A percentile compares a stretch with the other conserved stretches of the same genome.
Evolutionary conservation across 2,888 invertebrate genomes (phyloP).

Genomic region (Meiosimyza platycephala): DNA sequence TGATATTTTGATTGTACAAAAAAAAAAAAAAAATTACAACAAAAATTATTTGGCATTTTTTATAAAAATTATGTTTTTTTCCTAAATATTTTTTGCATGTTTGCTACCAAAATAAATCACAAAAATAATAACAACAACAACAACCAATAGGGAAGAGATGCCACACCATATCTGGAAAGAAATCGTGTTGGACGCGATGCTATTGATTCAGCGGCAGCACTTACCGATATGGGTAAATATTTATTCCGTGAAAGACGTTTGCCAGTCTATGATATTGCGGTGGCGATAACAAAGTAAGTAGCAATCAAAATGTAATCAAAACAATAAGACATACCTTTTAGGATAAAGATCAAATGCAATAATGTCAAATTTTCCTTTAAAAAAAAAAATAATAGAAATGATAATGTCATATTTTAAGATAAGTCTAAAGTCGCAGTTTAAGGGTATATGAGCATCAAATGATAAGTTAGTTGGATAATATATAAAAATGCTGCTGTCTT

Average conservation of each 20-base stretch:
- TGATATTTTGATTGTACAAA: conserved; percentile 1
- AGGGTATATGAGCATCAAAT: too few relatives aligned
- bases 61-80: background rate
- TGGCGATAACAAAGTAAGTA: conserved; percentile 95
- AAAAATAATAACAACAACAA: conserved; percentile 15
- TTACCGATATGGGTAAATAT: conserved; percentile 98
- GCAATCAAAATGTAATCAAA: background rate
- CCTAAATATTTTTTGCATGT: conserved; percentile 21
- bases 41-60: conserved; percentile 1
- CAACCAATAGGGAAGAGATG: conserved; percentile 83
- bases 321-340: too few relatives aligned
- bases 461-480: too few relatives aligned
- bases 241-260: conserved; percentile 92
- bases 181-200: conserved; percentile 94
- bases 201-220: conserved; percentile 92
- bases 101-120: conserved; percentile 5
- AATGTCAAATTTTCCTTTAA: background rate
- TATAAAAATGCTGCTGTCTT: too few relatives aligned
- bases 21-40: background rate
- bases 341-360: too few relatives aligned
- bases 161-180: conserved; percentile 92
- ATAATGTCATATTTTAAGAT: too few relatives aligned
- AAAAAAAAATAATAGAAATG: too few relatives aligned
- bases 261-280: conserved; percentile 95
- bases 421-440: too few relatives aligned